Evolutionary conservation across 2,888 invertebrate species (phyloP).

Genomic region (Oscheius sp.): DNA sequence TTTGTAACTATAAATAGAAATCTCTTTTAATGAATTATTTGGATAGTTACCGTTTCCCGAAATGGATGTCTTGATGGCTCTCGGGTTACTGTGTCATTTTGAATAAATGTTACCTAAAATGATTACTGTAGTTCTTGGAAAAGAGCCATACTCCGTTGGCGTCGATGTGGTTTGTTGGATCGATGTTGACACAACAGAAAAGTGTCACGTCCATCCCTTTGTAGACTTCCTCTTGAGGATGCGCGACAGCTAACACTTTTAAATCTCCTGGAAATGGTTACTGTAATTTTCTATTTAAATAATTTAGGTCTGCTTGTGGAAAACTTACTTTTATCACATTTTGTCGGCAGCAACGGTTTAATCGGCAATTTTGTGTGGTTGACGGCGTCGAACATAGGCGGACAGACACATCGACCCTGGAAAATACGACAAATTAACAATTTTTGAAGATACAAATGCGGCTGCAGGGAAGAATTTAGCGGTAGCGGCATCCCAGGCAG

Average conservation of each 20-base stretch:
- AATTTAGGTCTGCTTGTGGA: no score
- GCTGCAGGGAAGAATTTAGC: no score
- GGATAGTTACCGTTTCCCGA: constrained; percentile 38
- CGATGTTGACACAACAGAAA: constrained; percentile 70
- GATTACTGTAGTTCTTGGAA: neutral
- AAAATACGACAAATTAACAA: constrained; percentile 32
- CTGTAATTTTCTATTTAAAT: no score
- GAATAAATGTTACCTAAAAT: constrained; percentile 66
- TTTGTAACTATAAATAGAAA: constrained; percentile 15
- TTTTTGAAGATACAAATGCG: no score
- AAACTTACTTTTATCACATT: constrained; percentile 69
- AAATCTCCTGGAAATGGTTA: constrained; percentile 58
- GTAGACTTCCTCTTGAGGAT: constrained; percentile 64
- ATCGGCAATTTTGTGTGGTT: constrained; percentile 51
- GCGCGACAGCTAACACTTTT: constrained; percentile 55
- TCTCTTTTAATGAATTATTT: no score
- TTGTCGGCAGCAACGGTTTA: constrained; percentile 60
- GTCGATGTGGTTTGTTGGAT: constrained; percentile 66
- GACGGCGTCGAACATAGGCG: constrained; percentile 67
- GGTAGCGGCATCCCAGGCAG: no score
- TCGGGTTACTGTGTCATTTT: constrained; percentile 66
- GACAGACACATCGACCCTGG: constrained; percentile 67
- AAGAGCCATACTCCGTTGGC: constrained; percentile 40
- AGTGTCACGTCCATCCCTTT: constrained; percentile 67
- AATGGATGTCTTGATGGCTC: constrained; percentile 69